Percentiles rank a stretch among this genome's conserved stretches.
Evolutionary conservation across 2,113 vertebrate genomes (phyloP).

Genomic region (Petroica traversi): DNA sequence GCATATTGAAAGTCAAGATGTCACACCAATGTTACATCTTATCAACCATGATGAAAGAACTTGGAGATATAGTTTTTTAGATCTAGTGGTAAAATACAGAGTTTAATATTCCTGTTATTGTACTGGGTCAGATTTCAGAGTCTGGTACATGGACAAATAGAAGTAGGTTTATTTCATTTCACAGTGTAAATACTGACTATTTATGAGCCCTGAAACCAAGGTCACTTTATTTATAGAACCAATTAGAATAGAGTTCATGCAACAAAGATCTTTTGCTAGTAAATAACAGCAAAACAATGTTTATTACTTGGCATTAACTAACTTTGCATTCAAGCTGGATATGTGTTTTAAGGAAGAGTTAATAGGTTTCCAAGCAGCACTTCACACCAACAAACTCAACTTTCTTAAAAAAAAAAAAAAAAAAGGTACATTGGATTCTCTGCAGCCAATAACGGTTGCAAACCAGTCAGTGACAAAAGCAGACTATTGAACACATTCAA

Average conservation of each 20-base stretch:
- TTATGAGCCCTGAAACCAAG: not conserved
- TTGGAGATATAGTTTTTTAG: not conserved
- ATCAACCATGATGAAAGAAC: not conserved
- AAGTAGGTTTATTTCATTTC: not conserved
- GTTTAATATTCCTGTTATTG: not conserved
- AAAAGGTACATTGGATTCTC: not conserved
- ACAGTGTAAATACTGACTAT: not conserved
- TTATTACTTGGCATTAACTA: not conserved
- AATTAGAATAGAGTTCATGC: not conserved
- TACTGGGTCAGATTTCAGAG: not conserved
- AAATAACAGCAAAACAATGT: not conserved
- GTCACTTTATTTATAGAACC: not conserved
- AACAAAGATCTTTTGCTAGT: not conserved
- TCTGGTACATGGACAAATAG: not conserved
- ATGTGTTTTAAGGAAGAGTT: not conserved
- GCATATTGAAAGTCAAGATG: not conserved
- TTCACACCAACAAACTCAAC: not conserved
- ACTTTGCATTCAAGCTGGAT: not conserved
- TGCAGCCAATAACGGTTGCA: not conserved
- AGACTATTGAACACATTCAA: not conserved
- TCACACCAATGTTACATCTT: not conserved
- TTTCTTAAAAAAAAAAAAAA: not conserved
- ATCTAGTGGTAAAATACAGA: not conserved
- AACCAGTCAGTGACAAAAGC: not conserved
- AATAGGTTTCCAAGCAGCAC: not conserved